Conservation (phyloP, 2,888 invertebrate species). For the Orthosia gothica region DNA sequence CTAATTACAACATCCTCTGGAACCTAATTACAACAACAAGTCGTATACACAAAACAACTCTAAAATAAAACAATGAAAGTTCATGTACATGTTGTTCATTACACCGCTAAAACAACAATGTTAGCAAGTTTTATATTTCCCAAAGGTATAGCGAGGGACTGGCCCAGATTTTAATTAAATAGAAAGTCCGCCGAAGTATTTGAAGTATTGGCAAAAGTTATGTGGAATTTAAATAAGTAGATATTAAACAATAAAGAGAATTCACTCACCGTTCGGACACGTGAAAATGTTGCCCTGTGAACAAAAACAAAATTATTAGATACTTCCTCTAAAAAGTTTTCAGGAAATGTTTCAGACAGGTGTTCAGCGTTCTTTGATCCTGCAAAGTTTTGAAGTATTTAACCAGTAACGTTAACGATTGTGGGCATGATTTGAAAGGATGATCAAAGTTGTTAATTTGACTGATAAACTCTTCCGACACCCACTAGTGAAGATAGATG, state of each 20-base stretch:
- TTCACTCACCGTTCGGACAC: slow-evolving; percentile 94
- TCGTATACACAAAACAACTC: slow-evolving; percentile 25
- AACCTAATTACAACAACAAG: slow-evolving; percentile 27
- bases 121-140: slow-evolving; percentile 66
- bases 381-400: slow-evolving; percentile 28
- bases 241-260: slow-evolving; percentile 58
- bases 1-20: too few species aligned
- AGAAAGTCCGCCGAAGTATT: slow-evolving; percentile 61
- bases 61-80: slow-evolving; percentile 54
- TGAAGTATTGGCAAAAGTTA: slow-evolving; percentile 67
- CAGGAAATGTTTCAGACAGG: slow-evolving; percentile 22
- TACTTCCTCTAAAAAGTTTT: slow-evolving; percentile 44
- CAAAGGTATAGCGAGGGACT: slow-evolving; percentile 61
- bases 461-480: slow-evolving; percentile 3
- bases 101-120: slow-evolving; percentile 64
- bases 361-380: slow-evolving; percentile 34
- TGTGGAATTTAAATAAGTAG: slow-evolving; percentile 53
- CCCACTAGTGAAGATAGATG: not conserved
- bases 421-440: slow-evolving; percentile 8
- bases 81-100: slow-evolving; percentile 58
- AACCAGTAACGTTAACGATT: not conserved
- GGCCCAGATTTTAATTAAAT: slow-evolving; percentile 68
- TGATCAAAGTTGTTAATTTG: slow-evolving; percentile 28
- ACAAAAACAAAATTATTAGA: slow-evolving; percentile 68
- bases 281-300: slow-evolving; percentile 93